Evolutionary conservation across 2,888 invertebrate species (phyloP).

Genomic region (Lasioglossum marginatum): DNA sequence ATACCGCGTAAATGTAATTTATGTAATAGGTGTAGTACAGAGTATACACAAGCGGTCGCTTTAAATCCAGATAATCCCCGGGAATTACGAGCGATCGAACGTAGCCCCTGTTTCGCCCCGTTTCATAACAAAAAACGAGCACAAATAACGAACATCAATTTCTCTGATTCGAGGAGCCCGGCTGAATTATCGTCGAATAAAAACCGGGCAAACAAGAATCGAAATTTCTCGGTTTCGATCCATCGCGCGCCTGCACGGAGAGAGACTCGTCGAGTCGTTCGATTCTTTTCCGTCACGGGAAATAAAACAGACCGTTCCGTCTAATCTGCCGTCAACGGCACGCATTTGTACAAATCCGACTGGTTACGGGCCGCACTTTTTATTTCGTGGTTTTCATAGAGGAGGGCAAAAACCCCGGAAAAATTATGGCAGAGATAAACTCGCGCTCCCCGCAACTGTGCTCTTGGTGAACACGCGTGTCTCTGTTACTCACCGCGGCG

Average conservation of each 20-base stretch:
- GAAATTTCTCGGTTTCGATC: neutral
- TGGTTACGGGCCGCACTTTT: constrained; percentile 6
- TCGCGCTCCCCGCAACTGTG: neutral
- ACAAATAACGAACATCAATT: neutral
- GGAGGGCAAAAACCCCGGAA: neutral
- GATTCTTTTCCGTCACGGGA: constrained; percentile 5
- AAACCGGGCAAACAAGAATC: neutral
- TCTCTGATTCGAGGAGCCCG: neutral
- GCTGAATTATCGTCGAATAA: neutral
- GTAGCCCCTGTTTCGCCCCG: neutral
- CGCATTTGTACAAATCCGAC: constrained; percentile 25
- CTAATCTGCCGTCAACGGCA: neutral
- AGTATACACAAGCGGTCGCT: constrained; percentile 6
- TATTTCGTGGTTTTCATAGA: constrained; percentile 8
- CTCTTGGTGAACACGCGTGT: neutral
- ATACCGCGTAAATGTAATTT: constrained; percentile 14
- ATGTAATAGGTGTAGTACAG: neutral
- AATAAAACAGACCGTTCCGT: constrained; percentile 16
- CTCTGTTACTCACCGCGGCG: neutral
- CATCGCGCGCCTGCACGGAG: too few relatives aligned
- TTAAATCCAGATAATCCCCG: constrained; percentile 19
- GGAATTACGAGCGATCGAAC: constrained; percentile 20
- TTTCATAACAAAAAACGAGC: neutral
- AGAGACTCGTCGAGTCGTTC: neutral
- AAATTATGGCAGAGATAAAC: neutral